A percentile compares a stretch with the other conserved stretches of the same genome.
Conservation (phyloP, 2,888 invertebrate species). For the Pachycephus smyrnensis region DNA sequence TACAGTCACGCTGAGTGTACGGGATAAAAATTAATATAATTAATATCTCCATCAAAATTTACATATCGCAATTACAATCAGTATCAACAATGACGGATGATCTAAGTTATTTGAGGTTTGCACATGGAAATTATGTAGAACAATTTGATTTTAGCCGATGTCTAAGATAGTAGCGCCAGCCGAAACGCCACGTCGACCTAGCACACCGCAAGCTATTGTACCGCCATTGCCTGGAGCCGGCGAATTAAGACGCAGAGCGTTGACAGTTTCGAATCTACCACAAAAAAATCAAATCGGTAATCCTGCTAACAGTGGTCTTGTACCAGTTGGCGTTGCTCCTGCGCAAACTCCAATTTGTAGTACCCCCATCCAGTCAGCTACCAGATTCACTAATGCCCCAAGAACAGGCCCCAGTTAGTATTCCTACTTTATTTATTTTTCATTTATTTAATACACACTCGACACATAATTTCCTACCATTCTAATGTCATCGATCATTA, state of each 20-base stretch:
- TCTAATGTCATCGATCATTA: neutral
- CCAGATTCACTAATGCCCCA: conserved; percentile 48
- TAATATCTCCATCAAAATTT: neutral
- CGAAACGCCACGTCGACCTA: conserved; percentile 42
- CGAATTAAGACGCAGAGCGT: conserved; percentile 53
- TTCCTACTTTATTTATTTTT: conserved; percentile 20
- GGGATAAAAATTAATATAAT: conserved; percentile 7
- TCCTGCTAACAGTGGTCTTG: conserved; percentile 32
- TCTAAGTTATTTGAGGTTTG: neutral
- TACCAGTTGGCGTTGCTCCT: conserved; percentile 39
- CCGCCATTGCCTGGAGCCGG: conserved; percentile 38
- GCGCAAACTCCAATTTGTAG: conserved; percentile 39
- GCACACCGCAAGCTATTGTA: conserved; percentile 41
- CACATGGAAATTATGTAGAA: conserved; percentile 4
- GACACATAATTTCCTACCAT: neutral
- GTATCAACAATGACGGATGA: neutral
- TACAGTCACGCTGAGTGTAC: neutral
- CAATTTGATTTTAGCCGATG: conserved; percentile 39
- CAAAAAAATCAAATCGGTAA: conserved; percentile 39
- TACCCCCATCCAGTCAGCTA: conserved; percentile 39
- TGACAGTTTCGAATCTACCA: conserved; percentile 36
- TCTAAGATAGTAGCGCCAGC: conserved; percentile 25
- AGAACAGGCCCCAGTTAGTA: conserved; percentile 47
- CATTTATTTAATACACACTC: conserved; percentile 8
- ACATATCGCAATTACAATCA: neutral